phyloP scores from a whole-genome alignment of 2,113 vertebrate species.

The Promerops cafer region DNA sequence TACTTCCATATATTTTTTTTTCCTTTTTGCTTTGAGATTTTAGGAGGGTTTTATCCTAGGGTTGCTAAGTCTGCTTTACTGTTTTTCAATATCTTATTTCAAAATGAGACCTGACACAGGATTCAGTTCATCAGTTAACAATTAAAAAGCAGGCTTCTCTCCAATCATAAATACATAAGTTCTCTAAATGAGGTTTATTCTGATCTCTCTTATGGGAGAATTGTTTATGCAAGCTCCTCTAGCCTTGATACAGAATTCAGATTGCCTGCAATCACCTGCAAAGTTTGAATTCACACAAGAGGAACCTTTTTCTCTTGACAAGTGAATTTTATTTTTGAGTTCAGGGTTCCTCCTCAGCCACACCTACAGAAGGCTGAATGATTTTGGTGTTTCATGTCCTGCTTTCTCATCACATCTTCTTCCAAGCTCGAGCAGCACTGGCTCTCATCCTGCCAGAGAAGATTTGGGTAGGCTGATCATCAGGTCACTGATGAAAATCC shows the following conservation, averaged over 20 bases:
- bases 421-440: background rate
- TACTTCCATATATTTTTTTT: background rate
- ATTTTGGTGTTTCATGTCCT: background rate
- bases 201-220: background rate
- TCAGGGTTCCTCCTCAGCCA: background rate
- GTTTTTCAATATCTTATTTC: background rate
- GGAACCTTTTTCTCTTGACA: background rate
- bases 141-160: background rate
- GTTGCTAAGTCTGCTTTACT: background rate
- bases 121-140: background rate
- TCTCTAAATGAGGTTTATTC: slow-evolving; percentile 3
- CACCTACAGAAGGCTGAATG: background rate
- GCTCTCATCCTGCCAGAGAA: background rate
- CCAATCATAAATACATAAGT: background rate
- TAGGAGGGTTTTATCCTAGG: background rate
- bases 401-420: background rate
- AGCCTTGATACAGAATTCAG: background rate
- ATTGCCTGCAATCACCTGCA: background rate
- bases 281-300: background rate
- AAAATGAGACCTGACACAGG: background rate
- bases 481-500: background rate
- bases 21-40: background rate
- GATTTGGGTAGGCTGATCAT: background rate
- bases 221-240: background rate
- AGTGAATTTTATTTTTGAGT: background rate